Percentiles rank a stretch among this genome's conserved stretches.
Conservation (phyloP, 2,888 invertebrate species). For the Clanis bilineata region DNA sequence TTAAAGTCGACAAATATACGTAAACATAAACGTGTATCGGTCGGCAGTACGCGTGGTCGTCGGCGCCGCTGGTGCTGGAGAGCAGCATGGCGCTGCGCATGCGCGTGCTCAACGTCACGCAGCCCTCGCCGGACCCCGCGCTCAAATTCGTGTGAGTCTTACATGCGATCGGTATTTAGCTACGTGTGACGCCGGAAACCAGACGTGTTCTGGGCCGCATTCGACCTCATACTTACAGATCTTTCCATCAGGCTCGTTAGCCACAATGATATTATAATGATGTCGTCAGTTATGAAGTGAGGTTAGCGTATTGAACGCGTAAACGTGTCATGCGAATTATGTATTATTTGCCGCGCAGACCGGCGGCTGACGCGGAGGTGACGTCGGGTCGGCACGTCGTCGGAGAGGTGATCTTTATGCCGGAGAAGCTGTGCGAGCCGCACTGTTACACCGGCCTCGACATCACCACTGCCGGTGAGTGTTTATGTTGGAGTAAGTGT, state of each 20-base stretch:
- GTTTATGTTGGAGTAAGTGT: too few relatives aligned
- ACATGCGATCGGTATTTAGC: constrained; percentile 48
- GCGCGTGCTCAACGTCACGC: constrained; percentile 86
- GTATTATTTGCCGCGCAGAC: constrained; percentile 45
- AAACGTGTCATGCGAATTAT: too few relatives aligned
- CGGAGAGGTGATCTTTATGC: constrained; percentile 87
- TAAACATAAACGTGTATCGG: neutral
- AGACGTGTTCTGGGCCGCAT: too few relatives aligned
- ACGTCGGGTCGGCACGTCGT: constrained; percentile 61
- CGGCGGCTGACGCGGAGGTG: constrained; percentile 37
- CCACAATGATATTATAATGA: too few relatives aligned
- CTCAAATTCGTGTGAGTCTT: constrained; percentile 79
- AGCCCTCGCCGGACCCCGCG: constrained; percentile 81
- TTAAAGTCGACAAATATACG: too few relatives aligned
- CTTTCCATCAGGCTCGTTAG: too few relatives aligned
- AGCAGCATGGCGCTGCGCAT: constrained; percentile 91
- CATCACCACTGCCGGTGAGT: constrained; percentile 83
- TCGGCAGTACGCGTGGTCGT: constrained; percentile 52
- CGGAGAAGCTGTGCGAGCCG: constrained; percentile 86
- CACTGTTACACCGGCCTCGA: constrained; percentile 90
- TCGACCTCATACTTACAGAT: too few relatives aligned
- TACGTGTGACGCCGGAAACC: too few relatives aligned
- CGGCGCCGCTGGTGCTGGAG: constrained; percentile 89
- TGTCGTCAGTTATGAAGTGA: too few relatives aligned
- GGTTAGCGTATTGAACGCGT: too few relatives aligned